Percentiles rank a stretch among this genome's conserved stretches.
Conservation (phyloP, 1,140 invertebrate genomes). For the Zaprionus kolodkinae region DNA sequence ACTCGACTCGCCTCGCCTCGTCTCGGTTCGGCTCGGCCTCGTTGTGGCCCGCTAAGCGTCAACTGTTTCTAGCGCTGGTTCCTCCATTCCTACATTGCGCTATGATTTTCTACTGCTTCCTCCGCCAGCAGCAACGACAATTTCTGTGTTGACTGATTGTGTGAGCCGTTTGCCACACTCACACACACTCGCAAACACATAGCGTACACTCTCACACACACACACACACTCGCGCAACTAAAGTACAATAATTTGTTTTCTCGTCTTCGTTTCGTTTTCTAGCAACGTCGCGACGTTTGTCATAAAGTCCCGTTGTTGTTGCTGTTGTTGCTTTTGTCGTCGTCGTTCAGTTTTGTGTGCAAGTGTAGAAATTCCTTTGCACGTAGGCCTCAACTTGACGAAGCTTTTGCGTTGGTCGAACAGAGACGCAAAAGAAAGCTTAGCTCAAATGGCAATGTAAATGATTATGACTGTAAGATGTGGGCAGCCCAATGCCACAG, state of each 20-base stretch:
- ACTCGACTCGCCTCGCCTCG: constrained; percentile 9
- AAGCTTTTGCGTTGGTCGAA: constrained; percentile 47
- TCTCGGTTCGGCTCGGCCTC: constrained; percentile 7
- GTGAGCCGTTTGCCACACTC: constrained; percentile 41
- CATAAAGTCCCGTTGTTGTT: constrained; percentile 81
- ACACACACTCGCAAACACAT: constrained; percentile 35
- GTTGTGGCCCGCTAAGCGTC: constrained; percentile 55
- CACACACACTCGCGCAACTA: constrained; percentile 38
- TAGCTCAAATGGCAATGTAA: constrained; percentile 35
- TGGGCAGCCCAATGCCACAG: constrained; percentile 62
- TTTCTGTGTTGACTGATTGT: constrained; percentile 53
- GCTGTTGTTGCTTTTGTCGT: constrained; percentile 33
- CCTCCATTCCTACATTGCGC: constrained; percentile 54
- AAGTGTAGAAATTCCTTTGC: constrained; percentile 80
- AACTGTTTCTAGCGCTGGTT: constrained; percentile 57
- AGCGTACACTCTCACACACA: constrained; percentile 32
- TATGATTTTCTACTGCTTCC: constrained; percentile 70
- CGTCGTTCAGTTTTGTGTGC: constrained; percentile 62
- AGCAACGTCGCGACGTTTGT: constrained; percentile 69
- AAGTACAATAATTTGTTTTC: constrained; percentile 36
- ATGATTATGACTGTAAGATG: neutral
- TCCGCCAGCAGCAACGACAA: constrained; percentile 43
- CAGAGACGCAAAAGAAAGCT: constrained; percentile 52
- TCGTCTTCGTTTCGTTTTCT: constrained; percentile 73
- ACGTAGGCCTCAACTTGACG: constrained; percentile 64